phyloP scores from a whole-genome alignment of 2,113 vertebrate species.

The Hippocampus barbouri region DNA sequence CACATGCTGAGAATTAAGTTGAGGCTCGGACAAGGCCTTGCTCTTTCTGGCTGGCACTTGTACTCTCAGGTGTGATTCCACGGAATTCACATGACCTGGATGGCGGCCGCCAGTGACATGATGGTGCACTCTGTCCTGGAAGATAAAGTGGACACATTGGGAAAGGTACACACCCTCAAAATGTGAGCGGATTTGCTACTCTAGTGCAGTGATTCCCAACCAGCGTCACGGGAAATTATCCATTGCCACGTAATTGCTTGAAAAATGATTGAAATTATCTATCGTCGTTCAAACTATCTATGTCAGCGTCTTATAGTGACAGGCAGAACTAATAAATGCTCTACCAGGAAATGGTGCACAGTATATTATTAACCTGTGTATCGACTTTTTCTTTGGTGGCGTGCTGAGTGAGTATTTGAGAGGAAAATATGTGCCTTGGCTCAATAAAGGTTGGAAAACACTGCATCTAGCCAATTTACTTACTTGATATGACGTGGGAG shows the following conservation, averaged over 20 bases:
- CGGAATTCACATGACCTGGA: constrained; percentile 75
- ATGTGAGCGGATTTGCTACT: background rate
- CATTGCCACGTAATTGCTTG: too few species aligned
- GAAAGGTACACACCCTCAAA: constrained; percentile 21
- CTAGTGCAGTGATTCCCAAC: background rate
- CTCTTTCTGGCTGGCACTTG: constrained; percentile 29
- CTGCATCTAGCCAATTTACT: background rate
- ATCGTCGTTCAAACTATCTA: background rate
- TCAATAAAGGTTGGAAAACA: constrained; percentile 1
- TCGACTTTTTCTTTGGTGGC: background rate
- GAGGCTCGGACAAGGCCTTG: constrained; percentile 23
- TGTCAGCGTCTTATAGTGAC: background rate
- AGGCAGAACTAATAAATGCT: background rate
- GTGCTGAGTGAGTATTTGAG: too few species aligned
- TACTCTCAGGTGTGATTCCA: constrained; percentile 29
- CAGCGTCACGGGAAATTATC: background rate
- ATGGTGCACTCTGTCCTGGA: constrained; percentile 80
- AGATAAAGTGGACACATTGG: constrained; percentile 64
- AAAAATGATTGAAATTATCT: too few species aligned
- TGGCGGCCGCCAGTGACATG: constrained; percentile 75
- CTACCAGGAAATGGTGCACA: background rate
- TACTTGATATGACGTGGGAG: constrained; percentile 1
- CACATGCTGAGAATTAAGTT: constrained; percentile 56
- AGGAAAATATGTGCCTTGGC: background rate
- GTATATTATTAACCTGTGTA: background rate